Conservation (phyloP, 1,140 invertebrate species). For the Lineus longissimus region DNA sequence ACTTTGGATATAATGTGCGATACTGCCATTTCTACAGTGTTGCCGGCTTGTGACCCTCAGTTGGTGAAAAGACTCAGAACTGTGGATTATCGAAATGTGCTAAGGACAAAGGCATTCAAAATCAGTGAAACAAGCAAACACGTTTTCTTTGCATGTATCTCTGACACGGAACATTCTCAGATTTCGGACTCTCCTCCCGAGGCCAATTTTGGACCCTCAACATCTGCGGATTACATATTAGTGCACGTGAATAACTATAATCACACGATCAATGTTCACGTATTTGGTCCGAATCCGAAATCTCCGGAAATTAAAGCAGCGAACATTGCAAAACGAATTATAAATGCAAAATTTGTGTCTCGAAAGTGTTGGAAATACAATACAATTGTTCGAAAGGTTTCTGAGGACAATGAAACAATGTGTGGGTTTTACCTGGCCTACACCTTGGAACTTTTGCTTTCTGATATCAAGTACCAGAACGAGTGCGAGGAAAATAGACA, state of each 20-base stretch:
- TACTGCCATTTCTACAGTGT: background rate
- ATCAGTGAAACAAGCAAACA: background rate
- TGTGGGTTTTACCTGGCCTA: background rate
- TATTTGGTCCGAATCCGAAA: background rate
- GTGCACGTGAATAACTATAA: conserved; percentile 1
- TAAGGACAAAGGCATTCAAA: background rate
- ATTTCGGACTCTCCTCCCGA: too few relatives aligned
- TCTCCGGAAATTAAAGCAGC: background rate
- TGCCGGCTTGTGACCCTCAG: too few relatives aligned
- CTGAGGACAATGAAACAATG: conserved; percentile 3
- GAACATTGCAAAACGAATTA: conserved; percentile 2
- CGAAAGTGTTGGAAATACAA: background rate
- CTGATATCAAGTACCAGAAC: background rate
- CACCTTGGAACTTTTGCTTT: background rate
- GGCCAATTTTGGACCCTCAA: background rate
- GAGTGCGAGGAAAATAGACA: background rate
- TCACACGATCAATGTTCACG: conserved; percentile 3
- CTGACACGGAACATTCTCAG: too few relatives aligned
- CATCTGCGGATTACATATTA: conserved; percentile 1
- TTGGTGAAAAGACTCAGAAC: background rate
- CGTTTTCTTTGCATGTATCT: conserved; percentile 5
- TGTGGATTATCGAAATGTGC: background rate
- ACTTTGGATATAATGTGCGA: conserved; percentile 4
- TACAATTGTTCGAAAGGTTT: background rate
- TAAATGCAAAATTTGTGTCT: background rate